phyloP scores from a whole-genome alignment of 2,888 invertebrate genomes.

The Heteromurus nitidus region DNA sequence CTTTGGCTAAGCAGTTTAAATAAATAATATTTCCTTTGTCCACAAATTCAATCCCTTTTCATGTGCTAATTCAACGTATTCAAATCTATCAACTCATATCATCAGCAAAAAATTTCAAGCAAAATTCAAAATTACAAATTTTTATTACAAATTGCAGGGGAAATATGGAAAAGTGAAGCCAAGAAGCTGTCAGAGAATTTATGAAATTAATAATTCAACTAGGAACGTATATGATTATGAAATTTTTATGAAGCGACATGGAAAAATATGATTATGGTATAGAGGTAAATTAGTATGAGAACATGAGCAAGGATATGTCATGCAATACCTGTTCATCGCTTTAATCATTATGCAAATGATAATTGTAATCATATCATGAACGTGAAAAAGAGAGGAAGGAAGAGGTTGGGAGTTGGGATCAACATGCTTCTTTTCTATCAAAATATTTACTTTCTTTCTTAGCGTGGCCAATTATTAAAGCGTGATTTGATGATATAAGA shows the following conservation, averaged over 20 bases:
- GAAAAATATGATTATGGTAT: constrained; percentile 15
- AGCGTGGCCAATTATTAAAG: constrained; percentile 31
- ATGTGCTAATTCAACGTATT: no score
- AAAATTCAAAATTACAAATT: no score
- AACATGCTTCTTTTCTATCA: constrained; percentile 12
- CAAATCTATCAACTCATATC: no score
- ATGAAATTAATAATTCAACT: constrained; percentile 24
- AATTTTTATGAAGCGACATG: no score
- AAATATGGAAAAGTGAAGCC: no score
- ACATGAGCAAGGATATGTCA: background rate
- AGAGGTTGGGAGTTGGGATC: constrained; percentile 10
- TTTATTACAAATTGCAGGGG: no score
- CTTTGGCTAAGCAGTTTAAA: no score
- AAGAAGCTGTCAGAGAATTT: constrained; percentile 26
- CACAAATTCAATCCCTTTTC: no score
- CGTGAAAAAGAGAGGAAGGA: constrained; percentile 28
- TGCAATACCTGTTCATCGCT: constrained; percentile 7
- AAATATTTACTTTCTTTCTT: constrained; percentile 30
- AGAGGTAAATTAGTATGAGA: background rate
- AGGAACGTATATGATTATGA: no score
- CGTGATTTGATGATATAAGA: constrained; percentile 22
- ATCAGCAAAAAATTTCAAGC: no score
- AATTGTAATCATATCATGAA: constrained; percentile 9
- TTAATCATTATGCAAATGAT: constrained; percentile 24
- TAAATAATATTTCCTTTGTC: no score